Evolutionary conservation across 2,113 vertebrate genomes (phyloP).

Genomic region (Oncorhynchus kisutch): DNA sequence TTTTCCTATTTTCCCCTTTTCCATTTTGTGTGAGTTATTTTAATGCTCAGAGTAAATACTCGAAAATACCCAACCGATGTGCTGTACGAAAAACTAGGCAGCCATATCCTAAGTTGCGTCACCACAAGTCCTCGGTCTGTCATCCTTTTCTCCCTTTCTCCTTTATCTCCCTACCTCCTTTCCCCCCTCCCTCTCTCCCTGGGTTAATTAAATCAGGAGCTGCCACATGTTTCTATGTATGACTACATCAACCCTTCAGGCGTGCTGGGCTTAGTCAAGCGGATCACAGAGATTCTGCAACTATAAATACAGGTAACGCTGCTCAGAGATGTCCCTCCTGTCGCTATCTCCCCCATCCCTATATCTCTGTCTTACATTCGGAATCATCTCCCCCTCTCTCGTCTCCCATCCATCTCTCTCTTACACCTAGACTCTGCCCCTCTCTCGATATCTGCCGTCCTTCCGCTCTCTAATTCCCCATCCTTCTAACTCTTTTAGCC

Average conservation of each 20-base stretch:
- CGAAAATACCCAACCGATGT: no score
- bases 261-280: slow-evolving; percentile 3
- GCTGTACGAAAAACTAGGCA: no score
- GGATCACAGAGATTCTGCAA: slow-evolving; percentile 4
- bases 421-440: neutral
- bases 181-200: slow-evolving; percentile 1
- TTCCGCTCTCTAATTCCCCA: neutral
- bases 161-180: slow-evolving; percentile 11
- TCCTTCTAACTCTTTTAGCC: neutral
- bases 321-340: slow-evolving; percentile 11
- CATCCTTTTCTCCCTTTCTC: slow-evolving; percentile 33
- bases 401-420: neutral
- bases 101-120: no score
- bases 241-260: slow-evolving; percentile 8
- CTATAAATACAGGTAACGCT: slow-evolving; percentile 14
- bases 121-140: no score
- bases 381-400: neutral
- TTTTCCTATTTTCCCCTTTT: no score
- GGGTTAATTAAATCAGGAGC: slow-evolving; percentile 29
- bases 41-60: no score
- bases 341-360: neutral
- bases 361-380: neutral
- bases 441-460: neutral
- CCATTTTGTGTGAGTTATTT: no score
- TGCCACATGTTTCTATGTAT: slow-evolving; percentile 30